phyloP scores from a whole-genome alignment of 1,140 invertebrate genomes.

The Drosophila elegans region DNA sequence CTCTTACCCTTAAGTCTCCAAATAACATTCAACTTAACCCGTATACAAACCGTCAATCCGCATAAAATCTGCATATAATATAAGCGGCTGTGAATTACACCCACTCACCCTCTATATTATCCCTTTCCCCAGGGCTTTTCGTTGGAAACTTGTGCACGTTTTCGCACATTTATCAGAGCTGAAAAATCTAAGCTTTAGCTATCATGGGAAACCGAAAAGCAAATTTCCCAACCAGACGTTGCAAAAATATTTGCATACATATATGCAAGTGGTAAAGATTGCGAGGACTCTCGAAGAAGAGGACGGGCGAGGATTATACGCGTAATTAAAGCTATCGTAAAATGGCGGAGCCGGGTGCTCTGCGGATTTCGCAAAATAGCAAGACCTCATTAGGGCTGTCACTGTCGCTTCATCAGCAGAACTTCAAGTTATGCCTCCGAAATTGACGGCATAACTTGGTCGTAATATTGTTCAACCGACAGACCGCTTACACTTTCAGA shows the following conservation, averaged over 20 bases:
- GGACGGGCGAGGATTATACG: slow-evolving; percentile 35
- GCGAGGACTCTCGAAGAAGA: slow-evolving; percentile 8
- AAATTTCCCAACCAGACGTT: slow-evolving; percentile 38
- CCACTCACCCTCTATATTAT: slow-evolving; percentile 9
- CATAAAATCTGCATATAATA: slow-evolving; percentile 71
- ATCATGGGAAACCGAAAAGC: slow-evolving; percentile 40
- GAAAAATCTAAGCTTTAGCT: slow-evolving; percentile 59
- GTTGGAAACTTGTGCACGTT: slow-evolving; percentile 71
- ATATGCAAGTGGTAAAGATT: slow-evolving; percentile 8
- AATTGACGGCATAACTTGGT: slow-evolving; percentile 41
- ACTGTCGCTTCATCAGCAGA: slow-evolving; percentile 45
- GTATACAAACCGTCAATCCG: slow-evolving; percentile 33
- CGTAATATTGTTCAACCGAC: slow-evolving; percentile 19
- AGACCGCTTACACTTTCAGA: slow-evolving; percentile 25
- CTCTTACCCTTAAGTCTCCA: slow-evolving; percentile 18
- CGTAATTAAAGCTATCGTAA: slow-evolving; percentile 49
- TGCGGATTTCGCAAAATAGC: neutral
- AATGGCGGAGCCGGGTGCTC: neutral
- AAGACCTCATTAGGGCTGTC: slow-evolving; percentile 41
- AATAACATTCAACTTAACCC: slow-evolving; percentile 24
- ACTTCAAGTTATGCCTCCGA: slow-evolving; percentile 38
- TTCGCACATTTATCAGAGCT: slow-evolving; percentile 69
- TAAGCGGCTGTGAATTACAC: slow-evolving; percentile 8
- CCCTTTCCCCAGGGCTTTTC: slow-evolving; percentile 19
- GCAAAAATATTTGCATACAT: slow-evolving; percentile 57